Conservation (phyloP, 2,888 invertebrate genomes). For the Crossocerus cetratus region DNA sequence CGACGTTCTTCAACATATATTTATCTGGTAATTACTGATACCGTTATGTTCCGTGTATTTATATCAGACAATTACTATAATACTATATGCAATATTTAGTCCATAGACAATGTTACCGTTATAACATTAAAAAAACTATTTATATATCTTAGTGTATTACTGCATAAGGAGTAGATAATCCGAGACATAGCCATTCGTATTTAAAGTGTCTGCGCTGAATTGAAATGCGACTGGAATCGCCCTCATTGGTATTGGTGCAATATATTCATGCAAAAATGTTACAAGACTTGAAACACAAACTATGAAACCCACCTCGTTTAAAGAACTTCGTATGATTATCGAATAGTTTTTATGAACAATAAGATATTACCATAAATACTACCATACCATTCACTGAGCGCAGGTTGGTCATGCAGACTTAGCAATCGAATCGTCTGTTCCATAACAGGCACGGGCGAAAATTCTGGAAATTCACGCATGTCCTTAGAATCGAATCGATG, state of each 20-base stretch:
- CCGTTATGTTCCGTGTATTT: conserved; percentile 55
- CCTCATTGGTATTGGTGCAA: conserved; percentile 14
- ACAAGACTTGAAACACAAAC: too few relatives aligned
- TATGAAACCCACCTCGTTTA: too few relatives aligned
- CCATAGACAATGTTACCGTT: conserved; percentile 71
- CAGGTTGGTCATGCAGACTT: too few relatives aligned
- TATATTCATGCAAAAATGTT: too few relatives aligned
- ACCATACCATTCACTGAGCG: too few relatives aligned
- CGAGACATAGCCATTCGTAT: conserved; percentile 65
- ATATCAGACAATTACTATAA: conserved; percentile 53
- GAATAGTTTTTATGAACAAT: too few relatives aligned
- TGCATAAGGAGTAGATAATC: conserved; percentile 57
- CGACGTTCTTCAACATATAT: conserved; percentile 31
- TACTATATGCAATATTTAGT: conserved; percentile 56
- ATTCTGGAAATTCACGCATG: too few relatives aligned
- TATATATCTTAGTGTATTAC: conserved; percentile 67
- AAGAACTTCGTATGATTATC: too few relatives aligned
- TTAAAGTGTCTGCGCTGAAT: conserved; percentile 55
- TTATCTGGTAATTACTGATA: conserved; percentile 43
- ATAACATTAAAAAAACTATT: conserved; percentile 72
- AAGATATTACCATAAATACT: too few relatives aligned
- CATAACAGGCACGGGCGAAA: too few relatives aligned
- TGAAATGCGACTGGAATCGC: conserved; percentile 55
- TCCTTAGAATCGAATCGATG: conserved; percentile 16
- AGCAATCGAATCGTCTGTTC: too few relatives aligned